phyloP scores from a whole-genome alignment of 2,797 vertebrate genomes.

The Holocentrus rufus region DNA sequence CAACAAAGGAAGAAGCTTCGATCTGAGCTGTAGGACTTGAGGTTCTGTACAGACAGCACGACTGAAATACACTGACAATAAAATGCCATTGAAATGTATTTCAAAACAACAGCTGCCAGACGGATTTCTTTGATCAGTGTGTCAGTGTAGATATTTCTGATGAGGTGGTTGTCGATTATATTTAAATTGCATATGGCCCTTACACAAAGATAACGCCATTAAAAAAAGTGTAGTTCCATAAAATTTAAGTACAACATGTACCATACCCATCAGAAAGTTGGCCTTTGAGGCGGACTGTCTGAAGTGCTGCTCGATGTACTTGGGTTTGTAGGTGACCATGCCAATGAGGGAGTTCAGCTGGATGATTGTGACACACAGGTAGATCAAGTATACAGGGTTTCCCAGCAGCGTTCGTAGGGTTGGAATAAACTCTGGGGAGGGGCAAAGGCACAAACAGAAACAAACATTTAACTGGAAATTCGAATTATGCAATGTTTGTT shows the following conservation, averaged over 20 bases:
- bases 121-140: too few species aligned
- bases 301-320: slow-evolving; percentile 94
- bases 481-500: neutral
- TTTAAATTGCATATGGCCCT: too few species aligned
- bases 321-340: slow-evolving; percentile 87
- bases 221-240: too few species aligned
- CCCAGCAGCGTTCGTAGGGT: slow-evolving; percentile 86
- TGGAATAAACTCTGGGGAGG: slow-evolving; percentile 82
- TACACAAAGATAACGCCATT: too few species aligned
- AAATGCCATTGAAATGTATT: too few species aligned
- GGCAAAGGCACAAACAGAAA: neutral
- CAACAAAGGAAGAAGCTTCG: too few species aligned
- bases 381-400: slow-evolving; percentile 83
- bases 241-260: neutral
- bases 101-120: too few species aligned
- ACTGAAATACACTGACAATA: too few species aligned
- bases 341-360: slow-evolving; percentile 85
- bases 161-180: too few species aligned
- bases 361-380: slow-evolving; percentile 80
- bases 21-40: too few species aligned
- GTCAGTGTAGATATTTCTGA: too few species aligned
- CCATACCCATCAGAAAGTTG: slow-evolving; percentile 85
- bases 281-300: slow-evolving; percentile 85
- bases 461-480: neutral
- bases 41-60: too few species aligned